Base-by-base conservation (phyloP, 2,888 invertebrate species). In the Lordiphosa andalusiaca region DNA sequence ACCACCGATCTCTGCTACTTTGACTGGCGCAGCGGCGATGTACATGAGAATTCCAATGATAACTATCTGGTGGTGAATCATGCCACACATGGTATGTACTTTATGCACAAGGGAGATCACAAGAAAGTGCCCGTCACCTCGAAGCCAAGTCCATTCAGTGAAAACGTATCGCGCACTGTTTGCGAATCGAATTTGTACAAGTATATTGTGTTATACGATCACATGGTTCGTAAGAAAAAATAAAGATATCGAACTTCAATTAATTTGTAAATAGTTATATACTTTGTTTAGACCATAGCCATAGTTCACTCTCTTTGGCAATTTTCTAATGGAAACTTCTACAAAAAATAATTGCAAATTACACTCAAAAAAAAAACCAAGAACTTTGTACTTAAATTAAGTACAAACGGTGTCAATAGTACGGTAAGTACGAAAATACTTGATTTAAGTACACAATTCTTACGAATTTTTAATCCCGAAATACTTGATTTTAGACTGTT, bases 51-150 rank as follows among this genome's bases (percentile, higher is more conserved):
- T 4, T 36, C 50, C 35, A 51, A 58, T 0, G 42, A 67, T 6
- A 71, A 56, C 13, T 70, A 39, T 3, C 41, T 48, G 4, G 21
- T 53, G 0, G 4, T 62, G 6, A 21, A 9, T 0, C 47, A 47
- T 47, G 33, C 47, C n/a, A 7, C 19, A 9, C 21, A 47, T 7
- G 40, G 44, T 0, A 13, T 47, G 6, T n/a, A 51, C 1, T 69
- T 69, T 33, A 62, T 55, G 40, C 57, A 69, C 30, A 69, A 58
- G 10, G n/a, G 6, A 2, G 69, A 69, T 49, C 69, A 67, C 19
- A 69, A 58, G n/a, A 9, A 48, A 0, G 42, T 69, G 7, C 54
- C 69, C 0, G 53, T 69, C 7, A 56, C 55, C 3, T 23, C 30
- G 0, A 62, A 36, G 3, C 38, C 46, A 1, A 23, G 6, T 7